A percentile compares a stretch with the other conserved stretches of the same genome.
These are phyloP conservation scores for Heliconius himera DNA, from an alignment of 1,140 invertebrate genomes.

Conservation along the genomic window DNA sequence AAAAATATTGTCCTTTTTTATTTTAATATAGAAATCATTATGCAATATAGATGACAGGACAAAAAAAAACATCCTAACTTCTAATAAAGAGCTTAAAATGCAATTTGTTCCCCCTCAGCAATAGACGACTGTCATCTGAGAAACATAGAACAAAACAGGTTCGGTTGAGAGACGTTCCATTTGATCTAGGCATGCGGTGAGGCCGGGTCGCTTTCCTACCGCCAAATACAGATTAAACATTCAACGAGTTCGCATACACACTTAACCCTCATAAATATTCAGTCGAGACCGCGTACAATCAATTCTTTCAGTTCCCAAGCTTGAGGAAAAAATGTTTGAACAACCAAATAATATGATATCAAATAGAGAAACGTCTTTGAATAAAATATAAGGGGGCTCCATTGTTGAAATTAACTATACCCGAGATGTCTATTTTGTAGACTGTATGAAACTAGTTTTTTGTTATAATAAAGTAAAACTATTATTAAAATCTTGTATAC, in stretches of 20 bases:
- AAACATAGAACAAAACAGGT: neutral
- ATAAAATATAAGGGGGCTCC: slow-evolving; percentile 56
- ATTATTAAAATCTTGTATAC: too few relatives aligned
- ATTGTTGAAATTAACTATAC: slow-evolving; percentile 40
- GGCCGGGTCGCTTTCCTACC: slow-evolving; percentile 49
- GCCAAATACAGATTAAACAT: slow-evolving; percentile 76
- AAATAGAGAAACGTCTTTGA: slow-evolving; percentile 62
- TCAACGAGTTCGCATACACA: slow-evolving; percentile 78
- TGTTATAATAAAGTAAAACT: neutral
- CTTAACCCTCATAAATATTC: slow-evolving; percentile 80
- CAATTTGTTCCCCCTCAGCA: neutral
- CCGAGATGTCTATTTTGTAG: slow-evolving; percentile 1
- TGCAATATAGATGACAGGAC: too few relatives aligned
- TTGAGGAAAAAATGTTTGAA: slow-evolving; percentile 70
- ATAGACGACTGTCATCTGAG: neutral
- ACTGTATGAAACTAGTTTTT: neutral
- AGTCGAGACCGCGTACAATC: slow-evolving; percentile 71
- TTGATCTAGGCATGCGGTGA: slow-evolving; percentile 45
- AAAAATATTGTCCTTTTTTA: too few relatives aligned
- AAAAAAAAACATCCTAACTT: neutral
- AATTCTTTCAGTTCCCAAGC: slow-evolving; percentile 68
- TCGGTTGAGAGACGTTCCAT: slow-evolving; percentile 46
- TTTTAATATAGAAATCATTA: too few relatives aligned
- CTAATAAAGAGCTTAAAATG: neutral
- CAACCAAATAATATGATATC: slow-evolving; percentile 70